Base-by-base conservation (phyloP, 2,888 invertebrate genomes). In the Hydriomena furcata region DNA sequence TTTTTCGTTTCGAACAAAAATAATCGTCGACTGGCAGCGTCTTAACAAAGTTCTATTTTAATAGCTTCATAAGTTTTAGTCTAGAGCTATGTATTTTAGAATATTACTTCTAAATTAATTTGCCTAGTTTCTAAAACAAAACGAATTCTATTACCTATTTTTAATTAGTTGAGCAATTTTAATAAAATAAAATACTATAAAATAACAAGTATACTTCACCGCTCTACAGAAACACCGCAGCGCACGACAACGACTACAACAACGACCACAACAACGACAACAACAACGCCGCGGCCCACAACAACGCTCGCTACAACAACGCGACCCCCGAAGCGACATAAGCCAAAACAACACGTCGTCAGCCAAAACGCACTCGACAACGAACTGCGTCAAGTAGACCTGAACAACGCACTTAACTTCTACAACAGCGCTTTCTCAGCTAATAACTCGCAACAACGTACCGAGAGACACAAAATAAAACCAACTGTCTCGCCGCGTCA, bases 221-320 rank as follows among this genome's bases (percentile, higher is more conserved):
- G 37, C 43, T 84, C 85, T 81, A 70, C 89, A 90, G 90, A 89
- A 61, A 84, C 87, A 20, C 88, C 89, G 44, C 82, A 80, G 56
- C 76, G 81, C 59, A 82, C 82, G 2, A 84, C 83, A n/a, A 88
- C 88, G 1, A 88, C 88, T n/a, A n/a, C n/a, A 0, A 89, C 89
- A 1, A 84, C 84, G 0, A 76, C 83, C 0, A 85, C 85, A 0
- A 82, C 86, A 0, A 88, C 89, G 0, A 86, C 90, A 0, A 87
- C 89, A 0, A 86, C 87, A 1, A 79, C 79, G 4, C 68, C 76
- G 10, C 73, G 65, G 1, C 76, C 79, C 7, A 75, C 85, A 21
- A 79, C 84, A 1, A 76, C 83, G 1, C 1, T 52, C 65, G 0
- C 47, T 2, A 66, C 84, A 0, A 84, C 88, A 4, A 83, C 85